Percentiles rank a stretch among this genome's conserved stretches.
Conservation (phyloP, 2,113 vertebrate genomes). For the Dicentrarchus labrax region DNA sequence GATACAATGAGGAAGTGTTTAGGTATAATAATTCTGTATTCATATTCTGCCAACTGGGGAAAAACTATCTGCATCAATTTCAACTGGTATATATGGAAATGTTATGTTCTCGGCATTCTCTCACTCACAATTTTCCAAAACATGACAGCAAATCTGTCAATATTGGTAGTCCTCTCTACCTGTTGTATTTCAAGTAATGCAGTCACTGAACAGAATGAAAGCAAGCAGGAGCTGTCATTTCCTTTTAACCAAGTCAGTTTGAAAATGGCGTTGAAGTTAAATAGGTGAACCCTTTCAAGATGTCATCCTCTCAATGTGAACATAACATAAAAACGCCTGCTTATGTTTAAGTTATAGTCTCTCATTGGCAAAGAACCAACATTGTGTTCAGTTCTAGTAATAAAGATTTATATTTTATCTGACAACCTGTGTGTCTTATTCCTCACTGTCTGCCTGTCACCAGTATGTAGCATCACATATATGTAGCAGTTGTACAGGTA, state of each 20-base stretch:
- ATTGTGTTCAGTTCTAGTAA: constrained; percentile 38
- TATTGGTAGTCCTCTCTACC: neutral
- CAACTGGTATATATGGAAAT: neutral
- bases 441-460: too few relatives aligned
- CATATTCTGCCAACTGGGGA: neutral
- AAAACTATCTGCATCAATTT: neutral
- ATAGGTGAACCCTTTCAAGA: neutral
- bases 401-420: constrained; percentile 68
- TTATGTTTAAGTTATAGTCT: constrained; percentile 24
- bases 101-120: neutral
- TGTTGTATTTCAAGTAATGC: neutral
- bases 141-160: neutral
- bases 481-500: too few relatives aligned
- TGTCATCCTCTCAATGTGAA: neutral
- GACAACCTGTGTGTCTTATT: neutral
- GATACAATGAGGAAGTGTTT: neutral
- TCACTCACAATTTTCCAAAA: neutral
- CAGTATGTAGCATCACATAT: too few relatives aligned
- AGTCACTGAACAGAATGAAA: neutral
- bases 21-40: neutral
- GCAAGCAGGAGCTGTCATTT: neutral
- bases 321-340: neutral
- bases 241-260: neutral
- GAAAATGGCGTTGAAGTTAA: neutral
- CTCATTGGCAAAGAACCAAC: constrained; percentile 3